These are phyloP conservation scores for Julus scanicus DNA, from an alignment of 2,888 invertebrate genomes.

Conservation along the genomic window DNA sequence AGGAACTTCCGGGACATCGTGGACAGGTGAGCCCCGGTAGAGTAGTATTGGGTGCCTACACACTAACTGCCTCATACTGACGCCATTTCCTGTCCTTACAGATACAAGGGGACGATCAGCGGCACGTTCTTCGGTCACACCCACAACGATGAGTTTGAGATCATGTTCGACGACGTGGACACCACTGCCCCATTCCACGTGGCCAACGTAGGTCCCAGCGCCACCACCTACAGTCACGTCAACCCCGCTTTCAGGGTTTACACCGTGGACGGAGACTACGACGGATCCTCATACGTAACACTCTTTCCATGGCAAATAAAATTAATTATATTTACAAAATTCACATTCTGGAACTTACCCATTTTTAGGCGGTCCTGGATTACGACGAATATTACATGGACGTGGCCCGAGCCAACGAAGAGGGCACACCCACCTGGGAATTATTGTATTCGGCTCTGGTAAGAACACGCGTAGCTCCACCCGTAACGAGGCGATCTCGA, in stretches of 20 bases:
- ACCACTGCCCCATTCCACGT: slow-evolving; percentile 63
- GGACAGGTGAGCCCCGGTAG: slow-evolving; percentile 20
- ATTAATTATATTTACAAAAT: background rate
- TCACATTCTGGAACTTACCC: background rate
- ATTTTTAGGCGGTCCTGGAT: slow-evolving; percentile 77
- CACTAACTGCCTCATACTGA: too few relatives aligned
- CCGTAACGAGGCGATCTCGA: background rate
- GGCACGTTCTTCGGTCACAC: slow-evolving; percentile 74
- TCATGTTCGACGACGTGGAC: slow-evolving; percentile 72
- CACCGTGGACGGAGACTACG: slow-evolving; percentile 92
- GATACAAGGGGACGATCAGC: slow-evolving; percentile 66
- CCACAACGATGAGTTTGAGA: slow-evolving; percentile 78
- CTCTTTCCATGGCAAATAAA: background rate
- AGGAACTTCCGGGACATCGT: slow-evolving; percentile 53
- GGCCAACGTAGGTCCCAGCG: slow-evolving; percentile 88
- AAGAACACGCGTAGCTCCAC: background rate
- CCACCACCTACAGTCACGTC: slow-evolving; percentile 90
- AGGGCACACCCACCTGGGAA: slow-evolving; percentile 78
- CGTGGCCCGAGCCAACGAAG: slow-evolving; percentile 85
- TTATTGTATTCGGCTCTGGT: slow-evolving; percentile 80
- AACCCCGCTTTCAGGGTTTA: slow-evolving; percentile 97
- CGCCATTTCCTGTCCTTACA: slow-evolving; percentile 58
- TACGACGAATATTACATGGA: slow-evolving; percentile 98
- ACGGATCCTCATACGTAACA: slow-evolving; percentile 81
- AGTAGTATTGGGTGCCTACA: too few relatives aligned